A percentile compares a stretch with the other conserved stretches of the same genome.
Conservation (phyloP, 2,113 vertebrate species). For the Noturus placidus region DNA sequence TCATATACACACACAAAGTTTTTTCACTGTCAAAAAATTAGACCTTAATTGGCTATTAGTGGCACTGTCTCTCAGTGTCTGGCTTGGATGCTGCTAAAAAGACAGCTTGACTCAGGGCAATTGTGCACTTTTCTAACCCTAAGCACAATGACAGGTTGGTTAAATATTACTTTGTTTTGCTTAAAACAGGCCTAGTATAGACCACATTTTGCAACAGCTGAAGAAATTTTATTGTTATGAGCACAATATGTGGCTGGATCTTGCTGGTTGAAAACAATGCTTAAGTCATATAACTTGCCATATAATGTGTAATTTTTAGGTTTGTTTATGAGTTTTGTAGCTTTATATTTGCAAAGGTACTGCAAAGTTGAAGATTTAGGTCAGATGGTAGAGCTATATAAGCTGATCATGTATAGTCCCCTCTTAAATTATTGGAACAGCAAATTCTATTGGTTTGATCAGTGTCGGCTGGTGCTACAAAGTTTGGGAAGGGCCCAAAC, state of each 20-base stretch:
- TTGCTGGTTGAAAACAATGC: background rate
- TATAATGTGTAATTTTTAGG: background rate
- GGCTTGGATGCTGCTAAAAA: constrained; percentile 18
- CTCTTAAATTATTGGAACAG: no score
- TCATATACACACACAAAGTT: constrained; percentile 6
- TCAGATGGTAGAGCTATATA: background rate
- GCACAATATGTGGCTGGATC: background rate
- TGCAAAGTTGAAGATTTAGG: background rate
- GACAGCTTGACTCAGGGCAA: constrained; percentile 6
- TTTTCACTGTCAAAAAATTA: constrained; percentile 21
- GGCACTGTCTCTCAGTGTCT: constrained; percentile 16
- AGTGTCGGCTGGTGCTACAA: no score
- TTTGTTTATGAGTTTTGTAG: background rate
- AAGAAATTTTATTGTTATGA: constrained; percentile 2
- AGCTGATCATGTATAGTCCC: background rate
- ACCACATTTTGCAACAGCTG: background rate
- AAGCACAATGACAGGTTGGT: background rate
- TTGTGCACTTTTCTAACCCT: constrained; percentile 16
- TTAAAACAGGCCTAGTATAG: background rate
- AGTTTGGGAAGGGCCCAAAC: no score
- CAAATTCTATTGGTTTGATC: no score
- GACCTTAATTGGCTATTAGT: constrained; percentile 27
- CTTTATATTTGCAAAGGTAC: background rate
- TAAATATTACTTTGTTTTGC: background rate
- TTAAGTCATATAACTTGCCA: background rate